phyloP scores from a whole-genome alignment of 2,888 invertebrate genomes.

The Autographa pulchrina region DNA sequence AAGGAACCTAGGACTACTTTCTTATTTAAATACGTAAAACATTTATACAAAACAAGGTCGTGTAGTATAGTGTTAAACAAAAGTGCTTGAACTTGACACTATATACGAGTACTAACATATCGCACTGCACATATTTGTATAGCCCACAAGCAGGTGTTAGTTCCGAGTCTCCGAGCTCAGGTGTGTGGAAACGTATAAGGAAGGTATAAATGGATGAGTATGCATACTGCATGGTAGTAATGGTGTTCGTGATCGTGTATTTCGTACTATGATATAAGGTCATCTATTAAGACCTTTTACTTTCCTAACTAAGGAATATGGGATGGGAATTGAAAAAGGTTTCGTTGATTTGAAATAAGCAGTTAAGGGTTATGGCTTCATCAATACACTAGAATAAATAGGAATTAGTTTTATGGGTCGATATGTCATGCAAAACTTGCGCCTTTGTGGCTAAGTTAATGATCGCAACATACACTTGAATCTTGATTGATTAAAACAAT shows the following conservation, averaged over 20 bases:
- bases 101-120: background rate
- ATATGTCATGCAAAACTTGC: background rate
- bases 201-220: background rate
- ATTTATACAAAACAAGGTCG: background rate
- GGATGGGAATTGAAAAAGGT: too few species aligned
- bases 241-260: background rate
- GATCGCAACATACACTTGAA: background rate
- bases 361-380: too few species aligned
- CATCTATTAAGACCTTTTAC: too few species aligned
- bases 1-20: too few species aligned
- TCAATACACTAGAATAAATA: background rate
- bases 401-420: background rate
- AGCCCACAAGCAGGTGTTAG: background rate
- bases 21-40: background rate
- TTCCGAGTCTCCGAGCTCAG: background rate
- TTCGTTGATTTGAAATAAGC: too few species aligned
- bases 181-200: background rate
- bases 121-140: background rate
- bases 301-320: too few species aligned
- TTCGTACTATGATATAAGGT: background rate
- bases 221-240: background rate
- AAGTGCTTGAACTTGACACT: slow-evolving; percentile 4
- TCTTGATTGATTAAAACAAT: too few species aligned
- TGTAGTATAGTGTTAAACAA: background rate
- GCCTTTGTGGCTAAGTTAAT: background rate